These are phyloP conservation scores for Physella acuta DNA, from an alignment of 1,140 invertebrate genomes.

Conservation along the genomic window DNA sequence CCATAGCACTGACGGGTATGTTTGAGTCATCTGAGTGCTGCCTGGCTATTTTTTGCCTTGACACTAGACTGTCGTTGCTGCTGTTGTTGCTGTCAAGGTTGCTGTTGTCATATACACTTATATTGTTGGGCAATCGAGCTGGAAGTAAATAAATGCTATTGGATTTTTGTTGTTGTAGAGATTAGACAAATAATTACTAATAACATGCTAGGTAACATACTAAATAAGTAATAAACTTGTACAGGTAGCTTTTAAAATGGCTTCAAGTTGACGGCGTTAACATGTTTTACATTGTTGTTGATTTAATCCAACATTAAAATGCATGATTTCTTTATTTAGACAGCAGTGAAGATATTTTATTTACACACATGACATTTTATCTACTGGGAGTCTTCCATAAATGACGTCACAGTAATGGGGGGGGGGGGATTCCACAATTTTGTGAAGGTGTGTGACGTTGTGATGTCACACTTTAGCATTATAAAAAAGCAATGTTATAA, in stretches of 20 bases:
- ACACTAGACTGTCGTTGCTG: conserved; percentile 5
- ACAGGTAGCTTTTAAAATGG: too few species aligned
- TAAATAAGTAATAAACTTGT: background rate
- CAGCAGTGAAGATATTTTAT: too few species aligned
- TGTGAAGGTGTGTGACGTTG: too few species aligned
- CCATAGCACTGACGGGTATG: background rate
- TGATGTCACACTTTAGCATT: too few species aligned
- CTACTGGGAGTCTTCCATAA: too few species aligned
- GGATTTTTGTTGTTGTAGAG: background rate
- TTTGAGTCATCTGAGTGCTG: conserved; percentile 13
- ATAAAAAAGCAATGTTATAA: too few species aligned
- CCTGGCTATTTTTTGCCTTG: background rate
- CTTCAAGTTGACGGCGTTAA: background rate
- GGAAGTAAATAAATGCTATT: background rate
- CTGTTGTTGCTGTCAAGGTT: conserved; percentile 1
- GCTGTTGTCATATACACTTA: conserved; percentile 4
- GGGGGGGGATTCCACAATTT: too few species aligned
- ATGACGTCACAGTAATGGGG: too few species aligned
- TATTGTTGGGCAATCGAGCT: conserved; percentile 8
- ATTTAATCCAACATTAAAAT: too few species aligned
- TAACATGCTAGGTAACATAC: background rate
- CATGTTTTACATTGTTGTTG: background rate
- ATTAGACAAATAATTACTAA: background rate
- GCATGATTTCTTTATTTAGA: too few species aligned
- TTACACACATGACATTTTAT: too few species aligned